Conservation (phyloP, 2,888 invertebrate species). For the Drosophila borealis region DNA sequence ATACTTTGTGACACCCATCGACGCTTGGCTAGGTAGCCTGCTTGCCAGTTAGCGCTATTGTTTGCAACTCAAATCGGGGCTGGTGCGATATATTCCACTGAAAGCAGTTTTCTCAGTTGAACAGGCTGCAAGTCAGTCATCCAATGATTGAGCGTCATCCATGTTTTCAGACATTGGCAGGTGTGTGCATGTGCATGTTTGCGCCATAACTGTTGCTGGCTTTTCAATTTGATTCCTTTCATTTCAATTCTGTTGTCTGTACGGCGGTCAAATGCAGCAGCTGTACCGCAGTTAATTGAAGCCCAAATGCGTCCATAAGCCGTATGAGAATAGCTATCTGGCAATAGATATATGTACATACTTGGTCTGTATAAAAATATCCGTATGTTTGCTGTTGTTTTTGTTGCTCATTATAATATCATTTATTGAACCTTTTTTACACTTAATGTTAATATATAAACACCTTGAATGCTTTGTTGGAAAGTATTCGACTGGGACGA, state of each 20-base stretch:
- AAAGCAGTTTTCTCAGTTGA: conserved; percentile 54
- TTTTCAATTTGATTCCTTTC: conserved; percentile 74
- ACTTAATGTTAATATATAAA: no score
- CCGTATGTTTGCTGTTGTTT: background rate
- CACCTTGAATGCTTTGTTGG: no score
- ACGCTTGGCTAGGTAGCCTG: conserved; percentile 18
- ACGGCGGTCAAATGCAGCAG: conserved; percentile 30
- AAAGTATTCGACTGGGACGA: no score
- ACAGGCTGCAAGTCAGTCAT: conserved; percentile 75
- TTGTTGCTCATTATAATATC: background rate
- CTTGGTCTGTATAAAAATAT: background rate
- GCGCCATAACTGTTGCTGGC: conserved; percentile 56
- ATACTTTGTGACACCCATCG: conserved; percentile 4
- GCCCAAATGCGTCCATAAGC: conserved; percentile 1
- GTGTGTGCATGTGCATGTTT: conserved; percentile 29
- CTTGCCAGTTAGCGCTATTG: conserved; percentile 62
- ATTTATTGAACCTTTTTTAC: no score
- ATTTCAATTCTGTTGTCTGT: conserved; percentile 54
- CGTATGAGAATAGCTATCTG: background rate
- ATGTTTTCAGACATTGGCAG: conserved; percentile 46
- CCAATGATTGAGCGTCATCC: conserved; percentile 57
- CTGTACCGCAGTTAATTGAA: conserved; percentile 21
- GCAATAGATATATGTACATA: background rate
- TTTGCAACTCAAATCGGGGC: conserved; percentile 66
- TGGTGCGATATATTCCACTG: conserved; percentile 53